Evolutionary conservation across 2,888 invertebrate species (phyloP).

Genomic region (Lottia scabra): DNA sequence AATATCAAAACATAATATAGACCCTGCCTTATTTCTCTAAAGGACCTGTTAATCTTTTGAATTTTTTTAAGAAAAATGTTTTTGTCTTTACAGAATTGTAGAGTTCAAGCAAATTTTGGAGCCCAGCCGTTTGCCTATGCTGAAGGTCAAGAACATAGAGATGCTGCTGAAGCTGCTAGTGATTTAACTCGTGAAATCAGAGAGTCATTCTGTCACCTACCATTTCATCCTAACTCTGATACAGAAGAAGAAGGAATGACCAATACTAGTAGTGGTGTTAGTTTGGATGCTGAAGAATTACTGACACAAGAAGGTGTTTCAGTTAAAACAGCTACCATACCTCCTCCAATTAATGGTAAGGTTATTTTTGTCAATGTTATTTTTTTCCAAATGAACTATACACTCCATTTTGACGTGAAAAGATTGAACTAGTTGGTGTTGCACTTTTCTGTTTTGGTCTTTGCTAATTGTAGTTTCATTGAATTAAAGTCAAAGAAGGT

Average conservation of each 20-base stretch:
- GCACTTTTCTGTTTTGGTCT: not conserved
- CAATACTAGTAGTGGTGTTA: constrained; percentile 33
- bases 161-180: constrained; percentile 64
- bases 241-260: constrained; percentile 62
- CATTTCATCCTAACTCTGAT: constrained; percentile 64
- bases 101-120: constrained; percentile 68
- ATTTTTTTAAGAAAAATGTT: not conserved
- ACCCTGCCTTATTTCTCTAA: too few species aligned
- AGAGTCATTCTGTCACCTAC: constrained; percentile 65
- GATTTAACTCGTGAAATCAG: constrained; percentile 65
- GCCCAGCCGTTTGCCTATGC: constrained; percentile 64
- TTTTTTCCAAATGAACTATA: too few species aligned
- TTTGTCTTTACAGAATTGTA: constrained; percentile 49
- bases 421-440: constrained; percentile 11
- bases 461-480: too few species aligned
- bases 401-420: too few species aligned
- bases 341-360: constrained; percentile 59
- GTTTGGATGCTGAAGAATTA: constrained; percentile 32
- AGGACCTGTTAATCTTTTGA: not conserved
- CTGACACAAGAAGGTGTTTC: constrained; percentile 48
- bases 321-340: constrained; percentile 53
- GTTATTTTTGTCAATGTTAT: not conserved
- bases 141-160: constrained; percentile 64
- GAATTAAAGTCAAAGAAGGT: too few species aligned
- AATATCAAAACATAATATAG: too few species aligned